phyloP scores from a whole-genome alignment of 1,140 invertebrate species.

The Drosophila kepulauana region DNA sequence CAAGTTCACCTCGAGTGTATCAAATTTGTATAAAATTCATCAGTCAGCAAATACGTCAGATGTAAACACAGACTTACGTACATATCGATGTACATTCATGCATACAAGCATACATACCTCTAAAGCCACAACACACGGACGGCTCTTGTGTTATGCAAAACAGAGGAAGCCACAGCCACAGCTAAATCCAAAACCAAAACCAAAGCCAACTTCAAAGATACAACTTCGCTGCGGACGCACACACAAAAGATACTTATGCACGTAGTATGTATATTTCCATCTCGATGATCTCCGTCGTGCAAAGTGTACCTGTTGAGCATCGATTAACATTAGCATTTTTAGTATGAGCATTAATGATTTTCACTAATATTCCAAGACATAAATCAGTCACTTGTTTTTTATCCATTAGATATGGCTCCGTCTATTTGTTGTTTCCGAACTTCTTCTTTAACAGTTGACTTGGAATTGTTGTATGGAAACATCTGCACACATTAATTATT shows the following conservation, averaged over 20 bases:
- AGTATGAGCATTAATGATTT: constrained; percentile 70
- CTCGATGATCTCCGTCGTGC: constrained; percentile 3
- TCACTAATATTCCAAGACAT: constrained; percentile 44
- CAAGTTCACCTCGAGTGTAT: constrained; percentile 83
- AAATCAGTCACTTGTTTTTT: constrained; percentile 57
- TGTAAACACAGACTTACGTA: constrained; percentile 41
- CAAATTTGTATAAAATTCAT: constrained; percentile 84
- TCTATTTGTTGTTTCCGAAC: constrained; percentile 22
- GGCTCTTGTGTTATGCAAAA: constrained; percentile 69
- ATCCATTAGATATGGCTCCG: constrained; percentile 39
- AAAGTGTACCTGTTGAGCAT: constrained; percentile 51
- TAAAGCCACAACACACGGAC: constrained; percentile 31
- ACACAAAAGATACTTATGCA: constrained; percentile 30
- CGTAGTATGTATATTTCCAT: constrained; percentile 28
- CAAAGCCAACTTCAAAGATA: constrained; percentile 38
- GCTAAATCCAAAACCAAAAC: background rate
- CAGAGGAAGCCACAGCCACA: constrained; percentile 53
- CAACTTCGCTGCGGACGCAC: constrained; percentile 3
- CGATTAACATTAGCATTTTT: constrained; percentile 67
- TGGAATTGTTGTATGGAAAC: constrained; percentile 14
- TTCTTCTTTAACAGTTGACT: background rate
- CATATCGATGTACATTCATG: constrained; percentile 16
- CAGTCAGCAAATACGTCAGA: constrained; percentile 77
- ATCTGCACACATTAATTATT: constrained; percentile 48
- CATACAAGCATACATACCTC: constrained; percentile 32